Percentiles rank a stretch among this genome's conserved stretches.
phyloP scores from a whole-genome alignment of 2,888 invertebrate genomes.

The Chymomyza amoena region DNA sequence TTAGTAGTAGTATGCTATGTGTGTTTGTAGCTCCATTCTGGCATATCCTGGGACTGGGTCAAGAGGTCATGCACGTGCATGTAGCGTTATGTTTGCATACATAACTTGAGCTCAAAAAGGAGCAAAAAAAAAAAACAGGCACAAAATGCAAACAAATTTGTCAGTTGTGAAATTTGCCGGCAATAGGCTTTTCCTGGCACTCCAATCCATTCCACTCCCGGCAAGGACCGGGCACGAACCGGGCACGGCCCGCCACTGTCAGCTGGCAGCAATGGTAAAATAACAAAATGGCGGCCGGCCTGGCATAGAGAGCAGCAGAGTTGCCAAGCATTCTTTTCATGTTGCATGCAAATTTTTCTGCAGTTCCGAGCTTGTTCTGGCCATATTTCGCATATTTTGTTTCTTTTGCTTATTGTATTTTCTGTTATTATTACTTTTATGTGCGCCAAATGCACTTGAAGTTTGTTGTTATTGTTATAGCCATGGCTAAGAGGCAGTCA shows the following conservation, averaged over 20 bases:
- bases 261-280: not conserved
- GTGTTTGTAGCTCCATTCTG: slow-evolving; percentile 4
- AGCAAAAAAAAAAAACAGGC: not conserved
- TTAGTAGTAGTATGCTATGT: not conserved
- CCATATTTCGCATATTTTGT: slow-evolving; percentile 45
- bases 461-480: slow-evolving; percentile 12
- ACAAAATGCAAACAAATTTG: slow-evolving; percentile 30
- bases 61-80: slow-evolving; percentile 59
- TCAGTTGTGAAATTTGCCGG: slow-evolving; percentile 28
- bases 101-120: not conserved
- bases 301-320: not conserved
- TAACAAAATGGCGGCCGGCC: not conserved
- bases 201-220: slow-evolving; percentile 15
- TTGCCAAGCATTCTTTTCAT: slow-evolving; percentile 17
- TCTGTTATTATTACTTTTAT: slow-evolving; percentile 1
- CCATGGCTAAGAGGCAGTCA: not conserved
- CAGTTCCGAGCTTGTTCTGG: not conserved
- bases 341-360: slow-evolving; percentile 43
- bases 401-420: not conserved
- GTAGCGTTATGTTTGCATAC: slow-evolving; percentile 15
- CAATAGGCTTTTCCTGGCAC: slow-evolving; percentile 4
- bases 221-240: too few relatives aligned
- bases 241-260: not conserved
- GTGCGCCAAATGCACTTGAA: slow-evolving; percentile 49
- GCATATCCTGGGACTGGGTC: slow-evolving; percentile 50